Conservation (phyloP, 2,888 invertebrate species). For the Drosophila robusta region DNA sequence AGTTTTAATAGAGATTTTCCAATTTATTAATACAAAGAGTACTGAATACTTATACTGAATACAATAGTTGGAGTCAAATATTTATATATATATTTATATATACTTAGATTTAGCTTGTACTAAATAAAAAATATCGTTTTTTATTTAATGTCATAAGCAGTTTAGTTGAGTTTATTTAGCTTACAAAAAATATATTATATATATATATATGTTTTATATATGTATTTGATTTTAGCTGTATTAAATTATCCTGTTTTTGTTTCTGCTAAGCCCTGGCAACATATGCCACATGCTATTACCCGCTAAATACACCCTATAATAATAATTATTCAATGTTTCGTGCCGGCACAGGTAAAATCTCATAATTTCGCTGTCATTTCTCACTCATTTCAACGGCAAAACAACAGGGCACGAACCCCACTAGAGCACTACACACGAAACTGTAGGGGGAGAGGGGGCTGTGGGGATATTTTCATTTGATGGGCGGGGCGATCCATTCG, state of each 20-base stretch:
- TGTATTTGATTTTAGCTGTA: neutral
- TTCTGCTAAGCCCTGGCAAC: neutral
- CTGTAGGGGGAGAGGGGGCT: neutral
- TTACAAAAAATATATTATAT: too few species aligned
- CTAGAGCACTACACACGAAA: neutral
- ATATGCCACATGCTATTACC: constrained; percentile 12
- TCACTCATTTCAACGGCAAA: constrained; percentile 32
- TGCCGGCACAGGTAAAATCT: constrained; percentile 41
- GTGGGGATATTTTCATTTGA: constrained; percentile 4
- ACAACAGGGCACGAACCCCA: constrained; percentile 1
- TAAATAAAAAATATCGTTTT: too few species aligned
- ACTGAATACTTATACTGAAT: too few species aligned
- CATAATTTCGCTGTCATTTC: constrained; percentile 63
- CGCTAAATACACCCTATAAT: constrained; percentile 28
- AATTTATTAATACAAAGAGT: too few species aligned
- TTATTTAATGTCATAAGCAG: too few species aligned
- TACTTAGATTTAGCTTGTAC: too few species aligned
- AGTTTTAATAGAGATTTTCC: too few species aligned
- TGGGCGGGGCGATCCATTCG: constrained; percentile 24
- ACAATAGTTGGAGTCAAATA: too few species aligned
- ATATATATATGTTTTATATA: neutral
- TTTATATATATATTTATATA: too few species aligned
- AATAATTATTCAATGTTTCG: constrained; percentile 11
- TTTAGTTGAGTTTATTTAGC: neutral
- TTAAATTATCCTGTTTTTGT: neutral